These are phyloP conservation scores for Melikaiella ostensackeni DNA, from an alignment of 2,888 invertebrate genomes.

Conservation along the genomic window DNA sequence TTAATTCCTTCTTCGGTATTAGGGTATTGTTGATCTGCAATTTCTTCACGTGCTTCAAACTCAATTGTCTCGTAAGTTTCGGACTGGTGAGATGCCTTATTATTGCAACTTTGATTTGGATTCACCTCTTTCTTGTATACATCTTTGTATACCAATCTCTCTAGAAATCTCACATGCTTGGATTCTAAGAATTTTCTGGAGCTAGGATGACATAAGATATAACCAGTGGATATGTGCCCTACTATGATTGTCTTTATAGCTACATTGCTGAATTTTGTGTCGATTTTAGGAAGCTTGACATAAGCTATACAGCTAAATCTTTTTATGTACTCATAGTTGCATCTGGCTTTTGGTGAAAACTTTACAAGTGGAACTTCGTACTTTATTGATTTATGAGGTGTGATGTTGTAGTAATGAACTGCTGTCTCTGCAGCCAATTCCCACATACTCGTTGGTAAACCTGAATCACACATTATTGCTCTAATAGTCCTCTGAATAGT, in stretches of 20 bases:
- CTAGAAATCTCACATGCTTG: constrained; percentile 51
- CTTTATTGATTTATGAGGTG: constrained; percentile 47
- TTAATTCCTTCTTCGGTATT: no score
- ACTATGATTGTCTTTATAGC: constrained; percentile 45
- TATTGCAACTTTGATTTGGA: no score
- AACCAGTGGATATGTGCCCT: background rate
- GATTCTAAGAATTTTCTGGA: constrained; percentile 45
- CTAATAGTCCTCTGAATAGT: constrained; percentile 48
- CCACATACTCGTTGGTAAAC: constrained; percentile 50
- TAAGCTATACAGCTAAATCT: constrained; percentile 49
- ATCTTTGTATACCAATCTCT: constrained; percentile 51
- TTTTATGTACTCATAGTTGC: constrained; percentile 44
- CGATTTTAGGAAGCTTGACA: constrained; percentile 38
- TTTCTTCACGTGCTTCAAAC: no score
- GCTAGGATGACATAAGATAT: constrained; percentile 48
- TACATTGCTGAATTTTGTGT: constrained; percentile 44
- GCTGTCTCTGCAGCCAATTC: constrained; percentile 50
- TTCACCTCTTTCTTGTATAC: constrained; percentile 5
- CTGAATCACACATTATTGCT: constrained; percentile 46
- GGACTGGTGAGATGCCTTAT: no score
- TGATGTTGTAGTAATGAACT: constrained; percentile 51
- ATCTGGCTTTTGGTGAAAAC: constrained; percentile 19
- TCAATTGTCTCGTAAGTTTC: no score
- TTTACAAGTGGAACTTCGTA: background rate
- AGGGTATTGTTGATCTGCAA: no score